These are phyloP conservation scores for Drosophila putrida DNA, from an alignment of 2,888 invertebrate genomes.

Conservation along the genomic window DNA sequence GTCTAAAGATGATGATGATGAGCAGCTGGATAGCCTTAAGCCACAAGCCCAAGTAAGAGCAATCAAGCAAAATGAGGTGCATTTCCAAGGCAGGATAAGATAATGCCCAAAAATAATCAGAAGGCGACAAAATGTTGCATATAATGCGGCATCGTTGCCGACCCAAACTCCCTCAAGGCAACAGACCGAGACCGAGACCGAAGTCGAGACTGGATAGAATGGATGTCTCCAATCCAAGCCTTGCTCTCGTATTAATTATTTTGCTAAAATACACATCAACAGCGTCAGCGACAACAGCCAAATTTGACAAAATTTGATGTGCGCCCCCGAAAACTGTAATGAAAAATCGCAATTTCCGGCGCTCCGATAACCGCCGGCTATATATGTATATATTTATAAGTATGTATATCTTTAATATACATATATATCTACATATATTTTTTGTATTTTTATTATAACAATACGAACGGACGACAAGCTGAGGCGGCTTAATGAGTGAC, in stretches of 20 bases:
- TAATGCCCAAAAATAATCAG: conserved; percentile 73
- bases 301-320: conserved; percentile 77
- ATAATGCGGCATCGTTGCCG: conserved; percentile 61
- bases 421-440: conserved; percentile 20
- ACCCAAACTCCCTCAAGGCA: conserved; percentile 12
- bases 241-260: conserved; percentile 71
- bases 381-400: conserved; percentile 41
- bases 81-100: conserved; percentile 51
- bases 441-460: conserved; percentile 45
- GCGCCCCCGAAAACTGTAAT: conserved; percentile 67
- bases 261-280: conserved; percentile 66
- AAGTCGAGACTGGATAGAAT: conserved; percentile 1
- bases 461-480: conserved; percentile 56
- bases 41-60: conserved; percentile 41
- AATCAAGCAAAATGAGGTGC: conserved; percentile 75
- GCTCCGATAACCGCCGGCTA: conserved; percentile 73
- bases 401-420: conserved; percentile 31
- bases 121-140: conserved; percentile 77
- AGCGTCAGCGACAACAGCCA: conserved; percentile 42
- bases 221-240: not conserved
- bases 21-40: conserved; percentile 5
- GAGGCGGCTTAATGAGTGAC: conserved; percentile 76
- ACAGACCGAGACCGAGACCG: not conserved
- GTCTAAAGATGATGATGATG: conserved; percentile 40
- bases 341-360: conserved; percentile 78